A percentile compares a stretch with the other conserved stretches of the same genome.
phyloP scores from a whole-genome alignment of 2,888 invertebrate species.

The Koerneria pararmatus region DNA sequence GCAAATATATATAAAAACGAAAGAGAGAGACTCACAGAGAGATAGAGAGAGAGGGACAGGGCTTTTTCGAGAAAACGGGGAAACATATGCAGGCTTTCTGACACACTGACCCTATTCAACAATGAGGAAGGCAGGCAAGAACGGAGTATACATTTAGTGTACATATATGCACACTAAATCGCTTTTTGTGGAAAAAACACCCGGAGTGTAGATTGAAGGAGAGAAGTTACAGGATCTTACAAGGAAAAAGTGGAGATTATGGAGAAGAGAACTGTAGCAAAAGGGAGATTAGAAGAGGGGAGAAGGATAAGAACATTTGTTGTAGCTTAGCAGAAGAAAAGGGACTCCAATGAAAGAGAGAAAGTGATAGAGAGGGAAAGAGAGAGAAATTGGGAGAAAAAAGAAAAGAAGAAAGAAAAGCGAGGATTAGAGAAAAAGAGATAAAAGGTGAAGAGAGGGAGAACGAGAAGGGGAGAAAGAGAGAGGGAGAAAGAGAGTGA shows the following conservation, averaged over 20 bases:
- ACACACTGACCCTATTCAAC: not conserved
- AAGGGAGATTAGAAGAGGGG: not conserved
- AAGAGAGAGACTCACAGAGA: constrained; percentile 1
- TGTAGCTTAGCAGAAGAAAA: too few species aligned
- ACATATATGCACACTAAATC: too few species aligned
- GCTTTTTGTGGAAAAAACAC: too few species aligned
- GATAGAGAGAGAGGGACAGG: constrained; percentile 3
- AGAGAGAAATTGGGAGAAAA: constrained; percentile 8
- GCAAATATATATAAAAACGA: not conserved
- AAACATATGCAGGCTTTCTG: too few species aligned
- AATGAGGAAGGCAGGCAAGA: not conserved
- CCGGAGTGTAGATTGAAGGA: not conserved
- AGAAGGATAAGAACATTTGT: not conserved
- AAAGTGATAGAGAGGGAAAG: not conserved
- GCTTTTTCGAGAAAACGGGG: too few species aligned
- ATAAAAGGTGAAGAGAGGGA: not conserved
- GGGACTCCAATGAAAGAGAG: not conserved
- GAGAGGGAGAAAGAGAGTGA: constrained; percentile 1
- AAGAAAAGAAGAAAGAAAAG: constrained; percentile 1
- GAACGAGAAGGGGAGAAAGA: not conserved
- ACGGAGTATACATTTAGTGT: too few species aligned
- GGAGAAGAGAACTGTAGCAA: not conserved
- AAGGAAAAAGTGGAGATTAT: not conserved
- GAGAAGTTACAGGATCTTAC: not conserved
- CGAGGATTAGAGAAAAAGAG: constrained; percentile 20